Percentiles rank a stretch among this genome's conserved stretches.
These are phyloP conservation scores for Hemitrygon akajei DNA, from an alignment of 2,797 vertebrate species.

Conservation along the genomic window DNA sequence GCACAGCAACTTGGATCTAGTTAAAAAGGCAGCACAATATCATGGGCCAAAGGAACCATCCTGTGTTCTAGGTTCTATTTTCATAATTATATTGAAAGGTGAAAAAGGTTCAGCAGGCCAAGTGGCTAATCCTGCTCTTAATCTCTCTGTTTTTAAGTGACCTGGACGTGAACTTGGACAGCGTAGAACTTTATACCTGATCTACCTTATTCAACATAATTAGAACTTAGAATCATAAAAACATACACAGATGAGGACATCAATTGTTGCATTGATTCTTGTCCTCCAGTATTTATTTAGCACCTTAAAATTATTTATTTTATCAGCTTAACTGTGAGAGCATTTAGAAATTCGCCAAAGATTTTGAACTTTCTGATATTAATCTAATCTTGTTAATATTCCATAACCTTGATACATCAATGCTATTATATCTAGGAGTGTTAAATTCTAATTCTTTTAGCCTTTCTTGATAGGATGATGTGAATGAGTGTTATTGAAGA, in stretches of 20 bases:
- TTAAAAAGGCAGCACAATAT: too few species aligned
- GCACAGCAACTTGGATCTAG: too few species aligned
- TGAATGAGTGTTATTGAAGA: neutral
- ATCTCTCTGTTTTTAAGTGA: neutral
- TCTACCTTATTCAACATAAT: neutral
- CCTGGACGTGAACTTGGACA: neutral
- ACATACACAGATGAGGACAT: neutral
- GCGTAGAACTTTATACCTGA: neutral
- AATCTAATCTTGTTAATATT: neutral
- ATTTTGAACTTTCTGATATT: neutral
- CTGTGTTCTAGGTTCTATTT: too few species aligned
- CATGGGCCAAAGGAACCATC: too few species aligned
- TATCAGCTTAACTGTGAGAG: neutral
- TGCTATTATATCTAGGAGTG: neutral
- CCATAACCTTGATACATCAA: neutral
- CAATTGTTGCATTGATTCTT: neutral
- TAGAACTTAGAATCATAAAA: neutral
- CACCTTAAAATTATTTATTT: neutral
- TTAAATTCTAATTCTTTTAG: too few species aligned
- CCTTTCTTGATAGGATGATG: neutral
- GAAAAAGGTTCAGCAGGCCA: too few species aligned
- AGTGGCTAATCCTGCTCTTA: too few species aligned
- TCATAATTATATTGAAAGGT: too few species aligned
- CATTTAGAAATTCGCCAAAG: neutral
- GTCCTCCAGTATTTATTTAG: neutral